These are phyloP conservation scores for Trididemnum nubilum DNA, from an alignment of 23 tunicate species.

Conservation along the genomic window DNA sequence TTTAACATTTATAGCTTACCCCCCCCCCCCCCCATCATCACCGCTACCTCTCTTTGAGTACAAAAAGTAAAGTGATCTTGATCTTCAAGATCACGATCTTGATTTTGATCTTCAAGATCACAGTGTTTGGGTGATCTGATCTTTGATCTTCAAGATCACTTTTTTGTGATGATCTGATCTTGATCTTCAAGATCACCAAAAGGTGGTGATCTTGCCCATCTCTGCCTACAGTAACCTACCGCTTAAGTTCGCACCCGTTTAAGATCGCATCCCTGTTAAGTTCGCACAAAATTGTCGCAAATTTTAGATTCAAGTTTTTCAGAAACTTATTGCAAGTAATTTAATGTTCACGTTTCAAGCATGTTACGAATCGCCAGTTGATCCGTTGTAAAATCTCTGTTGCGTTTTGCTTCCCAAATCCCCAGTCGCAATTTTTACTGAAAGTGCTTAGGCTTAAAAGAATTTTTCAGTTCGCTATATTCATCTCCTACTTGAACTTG, in stretches of 20 bases:
- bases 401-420: neutral
- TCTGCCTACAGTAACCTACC: slow-evolving; percentile 1
- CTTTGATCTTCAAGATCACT: no score
- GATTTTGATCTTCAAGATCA: no score
- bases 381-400: neutral
- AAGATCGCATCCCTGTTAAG: neutral
- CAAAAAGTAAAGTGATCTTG: no score
- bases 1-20: no score
- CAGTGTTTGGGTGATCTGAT: no score
- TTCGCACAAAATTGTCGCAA: neutral
- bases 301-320: neutral
- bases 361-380: neutral
- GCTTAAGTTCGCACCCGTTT: neutral
- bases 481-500: neutral
- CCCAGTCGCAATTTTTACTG: neutral
- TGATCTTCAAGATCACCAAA: no score
- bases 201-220: no score
- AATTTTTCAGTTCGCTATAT: neutral
- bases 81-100: no score
- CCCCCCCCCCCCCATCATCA: no score
- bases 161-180: no score
- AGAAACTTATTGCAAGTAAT: no score
- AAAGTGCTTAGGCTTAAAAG: neutral
- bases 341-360: neutral
- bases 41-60: no score